phyloP scores from a whole-genome alignment of 1,140 invertebrate species.

The Hyles euphorbiae region DNA sequence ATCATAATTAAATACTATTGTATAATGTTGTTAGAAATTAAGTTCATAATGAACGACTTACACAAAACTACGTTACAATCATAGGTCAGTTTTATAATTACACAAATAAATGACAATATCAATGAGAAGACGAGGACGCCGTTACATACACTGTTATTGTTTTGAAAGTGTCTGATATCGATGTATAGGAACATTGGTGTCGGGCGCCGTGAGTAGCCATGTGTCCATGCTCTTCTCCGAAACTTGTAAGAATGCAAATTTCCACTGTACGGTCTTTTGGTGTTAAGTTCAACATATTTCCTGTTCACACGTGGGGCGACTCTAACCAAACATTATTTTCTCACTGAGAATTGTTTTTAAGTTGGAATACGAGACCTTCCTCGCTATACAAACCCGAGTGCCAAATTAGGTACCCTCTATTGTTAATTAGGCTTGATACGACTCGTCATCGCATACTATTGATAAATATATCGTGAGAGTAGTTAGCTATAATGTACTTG shows the following conservation, averaged over 20 bases:
- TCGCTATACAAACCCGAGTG: constrained; percentile 31
- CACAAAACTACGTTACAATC: constrained; percentile 17
- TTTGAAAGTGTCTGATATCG: not conserved
- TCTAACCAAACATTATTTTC: not conserved
- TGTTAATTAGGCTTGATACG: constrained; percentile 35
- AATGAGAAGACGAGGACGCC: constrained; percentile 5
- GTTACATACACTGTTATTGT: not conserved
- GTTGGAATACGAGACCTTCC: not conserved
- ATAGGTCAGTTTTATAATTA: constrained; percentile 36
- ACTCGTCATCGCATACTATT: constrained; percentile 44
- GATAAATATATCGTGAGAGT: constrained; percentile 59
- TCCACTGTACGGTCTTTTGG: not conserved
- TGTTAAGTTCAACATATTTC: not conserved
- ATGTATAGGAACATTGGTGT: not conserved
- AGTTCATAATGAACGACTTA: constrained; percentile 35
- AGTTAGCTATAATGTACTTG: constrained; percentile 65
- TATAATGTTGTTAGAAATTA: constrained; percentile 27
- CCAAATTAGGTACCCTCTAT: constrained; percentile 61
- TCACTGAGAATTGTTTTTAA: not conserved
- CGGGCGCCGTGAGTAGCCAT: not conserved
- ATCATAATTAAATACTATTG: not conserved
- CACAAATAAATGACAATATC: constrained; percentile 46
- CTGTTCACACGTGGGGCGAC: not conserved
- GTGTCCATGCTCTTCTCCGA: not conserved
- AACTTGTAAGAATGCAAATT: not conserved